Percentiles rank a stretch among this genome's conserved stretches.
These are phyloP conservation scores for Dryobota labecula DNA, from an alignment of 2,888 invertebrate species.

Conservation along the genomic window DNA sequence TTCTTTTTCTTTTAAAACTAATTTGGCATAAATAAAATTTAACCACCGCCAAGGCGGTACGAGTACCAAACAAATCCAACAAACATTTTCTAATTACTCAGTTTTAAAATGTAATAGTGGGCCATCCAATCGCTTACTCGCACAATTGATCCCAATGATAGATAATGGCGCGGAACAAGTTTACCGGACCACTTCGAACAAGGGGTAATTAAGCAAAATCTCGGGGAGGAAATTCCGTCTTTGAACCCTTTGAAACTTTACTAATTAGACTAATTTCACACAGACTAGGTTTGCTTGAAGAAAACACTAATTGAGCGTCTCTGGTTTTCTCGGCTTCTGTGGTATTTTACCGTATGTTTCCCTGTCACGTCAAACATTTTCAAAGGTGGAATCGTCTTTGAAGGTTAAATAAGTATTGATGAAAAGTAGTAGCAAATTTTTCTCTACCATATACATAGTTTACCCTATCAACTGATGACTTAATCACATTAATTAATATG, in stretches of 20 bases:
- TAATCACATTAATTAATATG: neutral
- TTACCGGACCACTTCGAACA: slow-evolving; percentile 32
- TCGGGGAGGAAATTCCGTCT: slow-evolving; percentile 43
- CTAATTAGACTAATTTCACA: slow-evolving; percentile 52
- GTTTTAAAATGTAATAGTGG: slow-evolving; percentile 1
- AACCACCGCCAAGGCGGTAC: neutral
- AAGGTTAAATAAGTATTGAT: neutral
- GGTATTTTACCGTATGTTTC: neutral
- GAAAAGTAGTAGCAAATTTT: neutral
- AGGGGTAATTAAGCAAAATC: slow-evolving; percentile 43
- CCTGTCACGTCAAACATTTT: neutral
- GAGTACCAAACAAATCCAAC: neutral
- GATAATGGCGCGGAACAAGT: slow-evolving; percentile 43
- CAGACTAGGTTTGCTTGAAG: slow-evolving; percentile 30
- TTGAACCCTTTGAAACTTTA: slow-evolving; percentile 48
- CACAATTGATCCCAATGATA: slow-evolving; percentile 35
- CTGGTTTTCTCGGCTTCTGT: slow-evolving; percentile 12
- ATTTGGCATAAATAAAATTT: neutral
- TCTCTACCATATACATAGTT: neutral
- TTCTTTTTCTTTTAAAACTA: no score
- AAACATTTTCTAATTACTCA: slow-evolving; percentile 4
- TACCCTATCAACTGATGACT: neutral
- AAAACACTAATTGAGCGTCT: slow-evolving; percentile 4
- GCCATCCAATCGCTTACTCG: slow-evolving; percentile 17
- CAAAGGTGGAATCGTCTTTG: neutral